Conservation (phyloP, 1,140 invertebrate genomes). For the Paracyclopina nana region DNA sequence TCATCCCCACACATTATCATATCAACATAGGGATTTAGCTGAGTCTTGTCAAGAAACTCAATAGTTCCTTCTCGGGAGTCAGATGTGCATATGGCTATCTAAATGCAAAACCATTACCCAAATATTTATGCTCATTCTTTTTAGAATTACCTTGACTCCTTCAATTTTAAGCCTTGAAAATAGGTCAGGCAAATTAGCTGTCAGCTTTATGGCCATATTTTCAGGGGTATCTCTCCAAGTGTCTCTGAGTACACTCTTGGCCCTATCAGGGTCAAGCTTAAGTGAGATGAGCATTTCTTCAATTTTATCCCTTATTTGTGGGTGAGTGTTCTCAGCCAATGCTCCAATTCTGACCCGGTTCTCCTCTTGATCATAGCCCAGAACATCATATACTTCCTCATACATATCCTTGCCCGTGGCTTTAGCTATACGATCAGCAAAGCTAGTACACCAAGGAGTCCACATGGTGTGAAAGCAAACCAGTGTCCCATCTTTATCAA, state of each 20-base stretch:
- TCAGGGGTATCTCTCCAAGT: conserved; percentile 16
- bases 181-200: conserved; percentile 8
- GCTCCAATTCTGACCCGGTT: conserved; percentile 4
- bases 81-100: conserved; percentile 16
- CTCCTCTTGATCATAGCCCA: conserved; percentile 8
- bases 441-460: conserved; percentile 12
- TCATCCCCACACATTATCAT: conserved; percentile 16
- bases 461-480: conserved; percentile 17
- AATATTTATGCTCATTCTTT: no score
- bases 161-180: conserved; percentile 8
- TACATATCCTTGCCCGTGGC: background rate
- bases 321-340: conserved; percentile 16
- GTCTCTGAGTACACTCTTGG: background rate
- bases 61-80: conserved; percentile 12
- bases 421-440: conserved; percentile 3
- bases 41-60: conserved; percentile 4
- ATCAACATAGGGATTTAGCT: conserved; percentile 9
- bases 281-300: background rate
- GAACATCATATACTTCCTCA: background rate
- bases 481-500: conserved; percentile 16
- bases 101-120: no score
- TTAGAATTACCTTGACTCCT: no score
- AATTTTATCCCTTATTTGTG: conserved; percentile 14
- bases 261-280: no score
- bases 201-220: conserved; percentile 12